Evolutionary conservation across 2,888 invertebrate genomes (phyloP), one percentile per base, ranked within the genome.

Genomic region (Pseudanteris insignis): DNA sequence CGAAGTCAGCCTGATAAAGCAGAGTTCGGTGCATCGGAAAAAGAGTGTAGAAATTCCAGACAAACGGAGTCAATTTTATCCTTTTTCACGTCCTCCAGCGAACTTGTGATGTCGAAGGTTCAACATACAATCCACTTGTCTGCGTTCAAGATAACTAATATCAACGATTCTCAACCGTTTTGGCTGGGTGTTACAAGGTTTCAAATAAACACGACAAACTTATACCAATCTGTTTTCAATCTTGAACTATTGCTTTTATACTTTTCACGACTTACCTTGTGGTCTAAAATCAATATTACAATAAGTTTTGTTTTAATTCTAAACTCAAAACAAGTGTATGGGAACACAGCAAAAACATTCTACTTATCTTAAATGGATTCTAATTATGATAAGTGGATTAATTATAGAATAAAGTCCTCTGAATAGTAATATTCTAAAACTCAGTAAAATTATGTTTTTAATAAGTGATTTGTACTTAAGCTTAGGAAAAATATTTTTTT

Each of bases 121-220:
- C 41, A 36, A 43, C 32, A 36, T 43, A 51, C 41, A 51, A 51
- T 51, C 29, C 51, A 51, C 51, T 51, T 36, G 43, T 51, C 36
- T 43, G 11, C 25, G 5, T 24, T 34, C 34, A 34, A 51, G 51
- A 51, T 51, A 51, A 43, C 41, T 51, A 43, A 51, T 43, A 51
- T 51, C 41, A 51, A 43, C 36, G 34, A 30, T 33, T 33, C 33
- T 38, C 40, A 50, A 50, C 50, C 38, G 40, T 26, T 50, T 40
- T 40, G 40, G 15, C 21, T n/a, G 40, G 5, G 14, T 18, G 11
- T 14, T 24, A 9, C 51, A 14, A 26, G 21, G 13, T 43, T 50
- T 43, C 43, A n/a, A 18, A 36, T 36, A 43, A 51, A 33, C 36
- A 28, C 13, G 2, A 15, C 5, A 36, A 40, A 51, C 34, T 34